Conservation (phyloP, 1,140 invertebrate species). For the Euura lappo region DNA sequence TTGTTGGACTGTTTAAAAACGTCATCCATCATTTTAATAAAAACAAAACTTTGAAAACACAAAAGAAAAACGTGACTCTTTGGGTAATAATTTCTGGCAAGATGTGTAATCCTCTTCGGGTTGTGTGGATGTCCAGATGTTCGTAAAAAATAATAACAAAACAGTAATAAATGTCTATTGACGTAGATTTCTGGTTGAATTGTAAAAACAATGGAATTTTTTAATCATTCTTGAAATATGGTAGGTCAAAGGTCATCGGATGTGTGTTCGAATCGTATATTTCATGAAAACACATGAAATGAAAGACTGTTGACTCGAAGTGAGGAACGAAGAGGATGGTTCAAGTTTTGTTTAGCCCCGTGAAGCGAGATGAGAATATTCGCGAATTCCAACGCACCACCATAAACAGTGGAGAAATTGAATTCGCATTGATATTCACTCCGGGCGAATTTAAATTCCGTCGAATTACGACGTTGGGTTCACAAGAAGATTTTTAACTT, state of each 20-base stretch:
- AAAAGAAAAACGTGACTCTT: no score
- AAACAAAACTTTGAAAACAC: no score
- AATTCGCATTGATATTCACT: not conserved
- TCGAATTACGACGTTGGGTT: not conserved
- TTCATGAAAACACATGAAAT: not conserved
- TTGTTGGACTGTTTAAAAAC: no score
- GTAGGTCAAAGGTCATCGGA: not conserved
- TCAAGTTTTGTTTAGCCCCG: not conserved
- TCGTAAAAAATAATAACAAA: no score
- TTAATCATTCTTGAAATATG: not conserved
- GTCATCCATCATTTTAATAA: no score
- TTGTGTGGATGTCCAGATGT: no score
- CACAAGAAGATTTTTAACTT: not conserved
- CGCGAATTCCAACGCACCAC: not conserved
- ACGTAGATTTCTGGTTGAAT: not conserved
- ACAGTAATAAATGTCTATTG: no score
- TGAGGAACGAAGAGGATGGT: not conserved
- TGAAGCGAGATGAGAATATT: not conserved
- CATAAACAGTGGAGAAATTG: not conserved
- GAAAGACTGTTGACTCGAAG: no score
- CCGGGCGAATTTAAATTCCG: not conserved
- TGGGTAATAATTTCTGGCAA: no score
- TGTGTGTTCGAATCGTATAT: not conserved
- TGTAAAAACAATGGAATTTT: constrained; percentile 1
- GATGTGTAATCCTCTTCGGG: no score